Evolutionary conservation across 2,113 vertebrate genomes (phyloP).

Genomic region (Parus major): DNA sequence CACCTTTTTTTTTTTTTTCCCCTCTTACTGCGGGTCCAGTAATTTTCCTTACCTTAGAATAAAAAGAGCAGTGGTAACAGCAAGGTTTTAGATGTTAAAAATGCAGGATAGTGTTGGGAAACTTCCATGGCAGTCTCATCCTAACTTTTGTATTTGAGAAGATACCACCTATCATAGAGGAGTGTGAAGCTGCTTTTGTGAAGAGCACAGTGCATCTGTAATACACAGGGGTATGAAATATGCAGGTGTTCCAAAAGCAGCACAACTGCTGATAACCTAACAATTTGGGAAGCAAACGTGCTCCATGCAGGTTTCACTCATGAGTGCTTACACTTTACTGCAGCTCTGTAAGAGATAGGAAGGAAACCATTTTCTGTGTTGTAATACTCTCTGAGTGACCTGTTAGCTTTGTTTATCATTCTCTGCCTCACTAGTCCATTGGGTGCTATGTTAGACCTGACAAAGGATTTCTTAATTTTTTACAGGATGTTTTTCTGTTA

Average conservation of each 20-base stretch:
- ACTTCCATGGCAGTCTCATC: neutral
- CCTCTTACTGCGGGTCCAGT: neutral
- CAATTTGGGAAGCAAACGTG: neutral
- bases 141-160: neutral
- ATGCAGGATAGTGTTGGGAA: neutral
- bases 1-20: neutral
- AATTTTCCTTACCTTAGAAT: neutral
- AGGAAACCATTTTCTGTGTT: neutral
- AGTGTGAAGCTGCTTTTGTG: neutral
- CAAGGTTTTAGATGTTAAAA: neutral
- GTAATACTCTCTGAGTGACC: neutral
- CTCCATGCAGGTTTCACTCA: neutral
- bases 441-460: neutral
- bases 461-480: neutral
- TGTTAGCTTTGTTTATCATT: neutral
- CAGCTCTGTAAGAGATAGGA: neutral
- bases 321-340: neutral
- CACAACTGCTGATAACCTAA: neutral
- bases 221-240: neutral
- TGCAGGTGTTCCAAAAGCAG: neutral
- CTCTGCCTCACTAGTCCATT: neutral
- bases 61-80: neutral
- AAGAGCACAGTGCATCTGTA: neutral
- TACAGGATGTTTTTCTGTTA: neutral
- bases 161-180: neutral